Evolutionary conservation across 2,113 vertebrate genomes (phyloP).

Genomic region (Microcebus lehilahytsara): DNA sequence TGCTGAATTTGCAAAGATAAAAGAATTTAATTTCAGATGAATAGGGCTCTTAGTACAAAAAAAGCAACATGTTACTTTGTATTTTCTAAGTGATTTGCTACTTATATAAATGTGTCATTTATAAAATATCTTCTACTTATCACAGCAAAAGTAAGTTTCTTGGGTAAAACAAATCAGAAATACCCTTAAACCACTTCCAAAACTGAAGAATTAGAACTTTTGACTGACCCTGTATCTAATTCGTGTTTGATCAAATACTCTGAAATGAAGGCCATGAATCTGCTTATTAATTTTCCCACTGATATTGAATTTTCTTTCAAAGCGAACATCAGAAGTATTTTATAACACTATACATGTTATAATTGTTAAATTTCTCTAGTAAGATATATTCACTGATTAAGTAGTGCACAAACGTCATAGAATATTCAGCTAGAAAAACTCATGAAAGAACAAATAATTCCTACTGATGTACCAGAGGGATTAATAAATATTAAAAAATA

Average conservation of each 20-base stretch:
- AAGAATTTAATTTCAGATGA: conserved; percentile 46
- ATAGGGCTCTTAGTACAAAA: conserved; percentile 28
- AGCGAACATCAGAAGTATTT: conserved; percentile 42
- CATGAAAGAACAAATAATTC: neutral
- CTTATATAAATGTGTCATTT: conserved; percentile 3
- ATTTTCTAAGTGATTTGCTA: conserved; percentile 58
- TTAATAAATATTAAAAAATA: conserved; percentile 22
- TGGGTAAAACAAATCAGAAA: conserved; percentile 12
- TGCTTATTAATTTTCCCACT: conserved; percentile 52
- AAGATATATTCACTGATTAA: conserved; percentile 53
- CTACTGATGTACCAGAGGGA: neutral
- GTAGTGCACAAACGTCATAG: conserved; percentile 9
- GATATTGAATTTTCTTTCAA: conserved; percentile 53
- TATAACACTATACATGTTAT: neutral
- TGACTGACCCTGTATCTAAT: neutral
- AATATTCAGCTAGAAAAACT: conserved; percentile 43
- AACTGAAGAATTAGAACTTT: conserved; percentile 29
- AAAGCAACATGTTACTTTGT: conserved; percentile 28
- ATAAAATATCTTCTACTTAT: conserved; percentile 49
- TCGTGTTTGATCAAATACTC: conserved; percentile 10
- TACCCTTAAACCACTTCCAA: neutral
- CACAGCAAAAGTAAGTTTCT: conserved; percentile 24
- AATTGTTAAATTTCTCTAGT: conserved; percentile 20
- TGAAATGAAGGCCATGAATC: conserved; percentile 15
- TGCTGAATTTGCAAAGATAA: conserved; percentile 48